Base-by-base conservation (phyloP, 2,797 vertebrate species). In the Sebastes vulpes region DNA sequence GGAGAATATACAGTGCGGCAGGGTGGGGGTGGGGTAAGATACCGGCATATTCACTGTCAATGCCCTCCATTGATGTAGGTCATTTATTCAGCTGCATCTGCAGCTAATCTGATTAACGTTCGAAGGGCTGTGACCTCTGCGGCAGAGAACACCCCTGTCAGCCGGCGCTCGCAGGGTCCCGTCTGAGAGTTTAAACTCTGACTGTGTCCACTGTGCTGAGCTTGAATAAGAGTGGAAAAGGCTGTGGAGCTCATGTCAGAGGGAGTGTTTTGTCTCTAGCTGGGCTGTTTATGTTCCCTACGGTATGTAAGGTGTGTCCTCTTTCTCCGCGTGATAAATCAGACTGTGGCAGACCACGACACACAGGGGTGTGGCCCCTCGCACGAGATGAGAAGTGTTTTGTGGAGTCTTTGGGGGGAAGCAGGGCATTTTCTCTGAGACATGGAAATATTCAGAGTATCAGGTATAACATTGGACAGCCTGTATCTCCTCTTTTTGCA, bases 41-140 rank as follows among this genome's bases (percentile, higher is more conserved):
- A 82, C 85, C 84, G 73, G 85, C 82, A 93, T 90, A 93, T 89
- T 85, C 88, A 83, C 90, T 93, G 93, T 95, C 91, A 95, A 83
- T 95, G 94, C 92, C 90, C 88, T 94, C 84, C 89, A 92, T 90
- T 93, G 90, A 96, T 96, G 94, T 96, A 95, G 95, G 95, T 96
- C 94, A 94, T 94, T 95, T 93, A 92, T 94, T 95, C 93, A 94
- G 88, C 86, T 86, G 88, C 92, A 92, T 93, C 83, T 95, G 89
- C 75, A 87, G 94, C 83, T 93, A 93, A 94, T 94, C 93, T 94
- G 92, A 95, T 95, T 94, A 94, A 86, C 57, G 66, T 90, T 89
- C 75, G 86, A 83, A 83, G 89, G 86, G 82, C 85, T 87, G 63
- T 79, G 88, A 94, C 89, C 92, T 92, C 82, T 65, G 80, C 70